phyloP scores from a whole-genome alignment of 2,888 invertebrate genomes.

The Vannuccia rotundouncinata region DNA sequence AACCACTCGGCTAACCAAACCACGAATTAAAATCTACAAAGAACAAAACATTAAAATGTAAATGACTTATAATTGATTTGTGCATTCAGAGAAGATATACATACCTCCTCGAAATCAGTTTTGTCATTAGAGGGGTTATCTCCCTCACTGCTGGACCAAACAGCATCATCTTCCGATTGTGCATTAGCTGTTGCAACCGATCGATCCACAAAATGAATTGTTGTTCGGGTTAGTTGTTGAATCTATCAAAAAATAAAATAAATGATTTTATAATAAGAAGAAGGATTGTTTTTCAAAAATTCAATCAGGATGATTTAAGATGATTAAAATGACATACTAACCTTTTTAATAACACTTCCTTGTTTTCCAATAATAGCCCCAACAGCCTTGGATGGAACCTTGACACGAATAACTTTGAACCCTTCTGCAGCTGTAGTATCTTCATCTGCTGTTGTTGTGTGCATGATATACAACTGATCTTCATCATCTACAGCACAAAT shows the following conservation, averaged over 20 bases:
- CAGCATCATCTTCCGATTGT: not conserved
- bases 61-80: not conserved
- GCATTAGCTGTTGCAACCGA: not conserved
- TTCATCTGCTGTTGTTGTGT: not conserved
- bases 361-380: conserved; percentile 31
- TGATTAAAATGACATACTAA: not conserved
- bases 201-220: not conserved
- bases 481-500: not conserved
- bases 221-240: not conserved
- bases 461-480: not conserved
- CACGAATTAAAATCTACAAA: not conserved
- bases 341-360: conserved; percentile 6
- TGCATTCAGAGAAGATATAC: not conserved
- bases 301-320: not conserved
- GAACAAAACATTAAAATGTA: not conserved
- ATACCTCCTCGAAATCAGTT: not conserved
- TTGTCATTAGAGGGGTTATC: not conserved
- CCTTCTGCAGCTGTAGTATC: conserved; percentile 4
- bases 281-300: not conserved
- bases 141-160: not conserved
- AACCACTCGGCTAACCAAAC: not conserved
- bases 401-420: conserved; percentile 15
- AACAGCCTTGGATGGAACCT: not conserved
- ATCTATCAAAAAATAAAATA: not conserved
- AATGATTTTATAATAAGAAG: not conserved